Evolutionary conservation across 2,113 vertebrate genomes (phyloP), one percentile per base, ranked within the genome.

Genomic region (Callipepla squamata): DNA sequence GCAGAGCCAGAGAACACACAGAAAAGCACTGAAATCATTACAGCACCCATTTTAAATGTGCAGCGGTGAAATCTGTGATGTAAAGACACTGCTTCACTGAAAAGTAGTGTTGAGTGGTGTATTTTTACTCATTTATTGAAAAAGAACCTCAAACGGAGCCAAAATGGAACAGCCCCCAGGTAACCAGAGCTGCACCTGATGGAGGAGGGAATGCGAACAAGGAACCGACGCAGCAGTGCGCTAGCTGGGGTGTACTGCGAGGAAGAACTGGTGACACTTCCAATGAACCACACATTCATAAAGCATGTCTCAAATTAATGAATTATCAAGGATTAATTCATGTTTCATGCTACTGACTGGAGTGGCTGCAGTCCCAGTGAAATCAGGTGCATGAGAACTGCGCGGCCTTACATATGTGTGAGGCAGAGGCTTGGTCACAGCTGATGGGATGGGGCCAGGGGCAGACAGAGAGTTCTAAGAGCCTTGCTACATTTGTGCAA

Each of bases 371-470:
- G 80, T 38, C 47, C 63, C 45, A 8, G 5, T 16, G 45, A 25
- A n/a, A 17, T 0, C 1, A 1, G 72, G 69, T 5, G 58, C 1
- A 26, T 1, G 67, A 58, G 74, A n/a, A 8, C 57, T 4, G 38
- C 42, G 2, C 38, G 38, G 72, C 42, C 16, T 21, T 3, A 6
- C 0, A 14, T 1, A 6, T 0, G 16, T 42, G 6, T 0, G n/a
- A 20, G 5, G 47, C 0, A 0, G n/a, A 55, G 61, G 34, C 25
- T 30, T 1, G 36, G 51, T 59, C 79, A 55, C 34, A 18, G 13
- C 47, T 10, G 1, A 34, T 1, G 38, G 63, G 72, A 48, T 45
- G 68, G 67, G 47, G 55, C n/a, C 67, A 20, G 65, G 14, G 6
- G 13, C n/a, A 66, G 69, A 25, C 45, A 11, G 0, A 28, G 65